phyloP scores from a whole-genome alignment of 2,888 invertebrate species.

The Lasioglossum zephyrum region DNA sequence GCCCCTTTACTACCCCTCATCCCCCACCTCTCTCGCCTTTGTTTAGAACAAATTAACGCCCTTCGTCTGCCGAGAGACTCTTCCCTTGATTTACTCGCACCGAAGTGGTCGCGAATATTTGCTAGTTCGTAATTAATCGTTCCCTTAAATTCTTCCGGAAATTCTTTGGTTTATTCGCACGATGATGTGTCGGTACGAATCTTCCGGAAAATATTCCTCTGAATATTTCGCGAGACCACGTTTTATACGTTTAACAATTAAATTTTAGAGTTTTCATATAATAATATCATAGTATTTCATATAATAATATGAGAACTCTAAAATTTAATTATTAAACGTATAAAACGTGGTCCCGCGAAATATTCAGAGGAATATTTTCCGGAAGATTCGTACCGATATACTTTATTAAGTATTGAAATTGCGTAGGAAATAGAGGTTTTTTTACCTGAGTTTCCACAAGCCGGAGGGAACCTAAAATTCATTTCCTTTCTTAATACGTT shows the following conservation, averaged over 20 bases:
- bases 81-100: constrained; percentile 33
- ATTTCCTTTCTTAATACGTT: not conserved
- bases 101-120: constrained; percentile 23
- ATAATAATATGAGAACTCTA: too few relatives aligned
- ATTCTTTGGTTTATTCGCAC: not conserved
- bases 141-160: not conserved
- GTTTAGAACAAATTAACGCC: constrained; percentile 35
- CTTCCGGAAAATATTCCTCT: not conserved
- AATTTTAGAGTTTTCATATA: too few relatives aligned
- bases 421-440: too few relatives aligned
- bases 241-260: not conserved
- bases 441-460: not conserved
- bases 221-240: not conserved
- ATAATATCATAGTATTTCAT: too few relatives aligned
- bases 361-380: too few relatives aligned
- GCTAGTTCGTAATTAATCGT: constrained; percentile 5
- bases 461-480: not conserved
- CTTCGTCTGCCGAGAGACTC: constrained; percentile 5
- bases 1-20: not conserved
- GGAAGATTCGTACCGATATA: not conserved
- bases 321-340: too few relatives aligned
- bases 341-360: not conserved
- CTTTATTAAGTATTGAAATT: not conserved
- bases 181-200: not conserved
- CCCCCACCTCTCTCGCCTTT: not conserved